Base-by-base conservation (phyloP, 1,140 invertebrate genomes). In the Lepidurus couesii region DNA sequence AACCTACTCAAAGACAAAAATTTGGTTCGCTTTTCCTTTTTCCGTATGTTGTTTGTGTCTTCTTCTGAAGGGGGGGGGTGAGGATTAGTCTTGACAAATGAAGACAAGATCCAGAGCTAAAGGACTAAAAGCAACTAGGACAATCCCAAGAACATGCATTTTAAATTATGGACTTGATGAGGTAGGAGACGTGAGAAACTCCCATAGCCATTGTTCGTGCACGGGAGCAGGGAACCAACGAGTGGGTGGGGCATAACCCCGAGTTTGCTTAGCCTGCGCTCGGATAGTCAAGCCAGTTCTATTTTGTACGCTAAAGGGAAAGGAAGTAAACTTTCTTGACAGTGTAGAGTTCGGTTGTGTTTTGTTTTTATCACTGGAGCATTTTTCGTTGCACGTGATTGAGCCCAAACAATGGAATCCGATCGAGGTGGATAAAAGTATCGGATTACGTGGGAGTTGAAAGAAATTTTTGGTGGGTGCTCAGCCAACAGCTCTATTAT, bases 161-260 rank as follows among this genome's bases (percentile, higher is more conserved):
- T 65, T 65, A 65, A 65, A 65, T 65, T 9, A 65, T 7, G 53
- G 53, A 7, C 13, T 65, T 65, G 21, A 65, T 65, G 53, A 65
- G 53, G 53, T 7, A 65, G 53, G 53, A 7, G 53, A 65, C 53
- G 53, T 65, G 53, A 65, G 53, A 65, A 65, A 65, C 53, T 65
- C 53, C 53, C 53, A n/a, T 13, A 13, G 53, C 53, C 53, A n/a
- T 13, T 21, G 53, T 65, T 65, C 21, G 16, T 65, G 1, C 53
- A 65, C 53, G 10, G 45, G 1, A 47, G 53, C 53, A 16, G 53
- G 13, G 16, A 65, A 65, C 53, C 53, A 5, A 65, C 16, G n/a
- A 13, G 21, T 13, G 53, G 9, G 16, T 47, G 16, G 45, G 45
- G 16, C 53, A 21, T 16, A 9, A 65, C 53, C 16, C 53, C 53